Evolutionary conservation across 2,797 vertebrate genomes (phyloP).

Genomic region (Sebastes hubbsi): DNA sequence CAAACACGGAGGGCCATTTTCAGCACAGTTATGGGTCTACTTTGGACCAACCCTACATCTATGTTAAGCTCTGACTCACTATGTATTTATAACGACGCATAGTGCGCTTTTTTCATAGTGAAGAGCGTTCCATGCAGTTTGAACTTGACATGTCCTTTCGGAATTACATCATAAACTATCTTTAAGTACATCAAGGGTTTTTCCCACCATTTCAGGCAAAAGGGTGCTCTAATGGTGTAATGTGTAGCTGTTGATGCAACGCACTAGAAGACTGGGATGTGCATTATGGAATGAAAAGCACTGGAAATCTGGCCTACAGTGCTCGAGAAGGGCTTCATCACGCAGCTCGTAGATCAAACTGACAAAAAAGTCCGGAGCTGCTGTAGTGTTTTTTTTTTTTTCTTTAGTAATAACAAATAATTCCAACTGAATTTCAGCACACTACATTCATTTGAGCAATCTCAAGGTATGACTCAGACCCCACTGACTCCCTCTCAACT

Average conservation of each 20-base stretch:
- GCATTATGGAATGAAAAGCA: constrained; percentile 36
- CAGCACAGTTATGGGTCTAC: constrained; percentile 17
- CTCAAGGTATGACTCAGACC: constrained; percentile 52
- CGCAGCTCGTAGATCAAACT: constrained; percentile 57
- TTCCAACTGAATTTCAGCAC: constrained; percentile 29
- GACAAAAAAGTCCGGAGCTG: constrained; percentile 45
- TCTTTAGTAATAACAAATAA: constrained; percentile 53
- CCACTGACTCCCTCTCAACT: constrained; percentile 24
- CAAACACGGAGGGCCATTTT: constrained; percentile 29
- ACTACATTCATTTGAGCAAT: constrained; percentile 50
- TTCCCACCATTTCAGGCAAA: constrained; percentile 30
- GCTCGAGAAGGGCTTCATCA: constrained; percentile 35
- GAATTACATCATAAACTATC: constrained; percentile 48
- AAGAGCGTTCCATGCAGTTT: constrained; percentile 12
- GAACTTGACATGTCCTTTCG: constrained; percentile 34
- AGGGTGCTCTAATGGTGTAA: constrained; percentile 20
- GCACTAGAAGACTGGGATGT: constrained; percentile 31
- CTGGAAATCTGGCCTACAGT: constrained; percentile 18
- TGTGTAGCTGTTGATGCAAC: constrained; percentile 29
- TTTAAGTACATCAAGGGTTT: constrained; percentile 19
- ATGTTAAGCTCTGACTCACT: constrained; percentile 10
- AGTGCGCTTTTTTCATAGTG: neutral
- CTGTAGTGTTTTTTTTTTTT: constrained; percentile 44
- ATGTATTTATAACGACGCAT: constrained; percentile 12
- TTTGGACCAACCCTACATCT: constrained; percentile 11